A percentile compares a stretch with the other conserved stretches of the same genome.
Conservation (phyloP, 1,140 invertebrate genomes). For the Amyelois transitella region DNA sequence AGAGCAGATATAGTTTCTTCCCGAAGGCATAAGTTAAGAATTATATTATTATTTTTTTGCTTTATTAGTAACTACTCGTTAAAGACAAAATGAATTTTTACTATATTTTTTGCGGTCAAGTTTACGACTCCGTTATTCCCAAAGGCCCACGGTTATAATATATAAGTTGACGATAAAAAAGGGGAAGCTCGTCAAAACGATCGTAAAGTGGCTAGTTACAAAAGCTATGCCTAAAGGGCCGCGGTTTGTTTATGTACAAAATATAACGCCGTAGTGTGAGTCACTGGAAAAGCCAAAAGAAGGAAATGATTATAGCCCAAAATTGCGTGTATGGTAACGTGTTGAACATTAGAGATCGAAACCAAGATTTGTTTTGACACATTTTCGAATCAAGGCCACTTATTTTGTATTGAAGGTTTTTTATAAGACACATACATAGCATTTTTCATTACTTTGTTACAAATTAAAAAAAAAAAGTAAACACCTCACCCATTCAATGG, state of each 20-base stretch:
- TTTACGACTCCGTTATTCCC: not conserved
- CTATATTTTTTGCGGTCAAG: not conserved
- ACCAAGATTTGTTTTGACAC: not conserved
- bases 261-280: not conserved
- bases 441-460: too few relatives aligned
- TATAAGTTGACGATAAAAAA: not conserved
- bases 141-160: not conserved
- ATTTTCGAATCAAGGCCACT: not conserved
- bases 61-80: too few relatives aligned
- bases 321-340: not conserved
- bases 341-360: not conserved
- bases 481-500: constrained; percentile 10
- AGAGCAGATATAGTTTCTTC: too few relatives aligned
- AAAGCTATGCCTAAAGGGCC: too few relatives aligned
- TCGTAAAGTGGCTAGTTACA: not conserved
- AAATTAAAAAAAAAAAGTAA: constrained; percentile 6
- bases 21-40: too few relatives aligned
- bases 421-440: not conserved
- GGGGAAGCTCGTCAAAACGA: not conserved
- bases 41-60: too few relatives aligned
- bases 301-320: not conserved
- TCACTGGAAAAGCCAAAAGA: not conserved
- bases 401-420: not conserved
- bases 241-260: not conserved
- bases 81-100: not conserved